Conservation (phyloP, 2,888 invertebrate species). For the Leptopterna dolabrata region DNA sequence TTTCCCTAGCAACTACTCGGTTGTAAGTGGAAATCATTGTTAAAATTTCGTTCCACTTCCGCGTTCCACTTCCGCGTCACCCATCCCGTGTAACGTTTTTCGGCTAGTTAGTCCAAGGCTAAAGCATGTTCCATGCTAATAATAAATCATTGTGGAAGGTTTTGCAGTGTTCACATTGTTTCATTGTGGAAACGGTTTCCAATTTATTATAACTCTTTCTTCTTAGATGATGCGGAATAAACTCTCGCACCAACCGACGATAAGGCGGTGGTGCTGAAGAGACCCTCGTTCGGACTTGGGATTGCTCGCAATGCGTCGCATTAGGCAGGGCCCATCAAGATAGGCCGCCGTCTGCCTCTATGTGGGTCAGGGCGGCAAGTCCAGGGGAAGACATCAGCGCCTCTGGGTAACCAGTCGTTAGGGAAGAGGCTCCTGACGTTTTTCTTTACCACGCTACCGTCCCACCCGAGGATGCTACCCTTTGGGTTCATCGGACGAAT, state of each 20-base stretch:
- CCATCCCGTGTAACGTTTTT: no score
- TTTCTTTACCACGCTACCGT: constrained; percentile 33
- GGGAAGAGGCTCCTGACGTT: constrained; percentile 3
- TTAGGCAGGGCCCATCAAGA: constrained; percentile 46
- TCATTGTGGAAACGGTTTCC: no score
- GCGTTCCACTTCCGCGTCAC: no score
- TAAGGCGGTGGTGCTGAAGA: not conserved
- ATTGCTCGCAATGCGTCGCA: constrained; percentile 34
- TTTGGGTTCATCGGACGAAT: constrained; percentile 20
- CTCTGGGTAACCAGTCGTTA: constrained; percentile 42
- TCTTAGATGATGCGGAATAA: no score
- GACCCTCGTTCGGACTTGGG: not conserved
- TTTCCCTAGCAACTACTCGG: no score
- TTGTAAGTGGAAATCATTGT: no score
- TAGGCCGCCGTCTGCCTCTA: constrained; percentile 42
- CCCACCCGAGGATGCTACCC: not conserved
- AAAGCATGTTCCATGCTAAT: no score
- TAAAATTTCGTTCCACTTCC: no score
- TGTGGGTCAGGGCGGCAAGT: constrained; percentile 21
- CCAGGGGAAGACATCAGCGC: constrained; percentile 29
- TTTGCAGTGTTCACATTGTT: no score
- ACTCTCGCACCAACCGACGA: not conserved
- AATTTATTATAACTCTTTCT: no score
- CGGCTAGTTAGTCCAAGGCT: no score
- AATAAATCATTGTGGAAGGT: no score